Conservation (phyloP, 1,140 invertebrate species). For the Galendromus occidentalis region DNA sequence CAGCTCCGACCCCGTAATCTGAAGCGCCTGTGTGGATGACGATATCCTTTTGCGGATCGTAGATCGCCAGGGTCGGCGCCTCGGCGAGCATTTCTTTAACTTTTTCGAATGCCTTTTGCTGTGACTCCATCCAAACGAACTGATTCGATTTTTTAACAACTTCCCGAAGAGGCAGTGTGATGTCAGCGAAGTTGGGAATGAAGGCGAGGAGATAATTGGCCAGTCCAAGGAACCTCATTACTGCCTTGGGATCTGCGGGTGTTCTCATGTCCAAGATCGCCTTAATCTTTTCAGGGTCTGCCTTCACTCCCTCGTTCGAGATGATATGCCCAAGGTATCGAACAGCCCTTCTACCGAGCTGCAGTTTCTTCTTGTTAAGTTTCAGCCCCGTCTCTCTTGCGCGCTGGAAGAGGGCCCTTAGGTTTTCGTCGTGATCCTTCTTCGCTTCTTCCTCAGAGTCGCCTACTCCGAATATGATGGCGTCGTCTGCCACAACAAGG, state of each 20-base stretch:
- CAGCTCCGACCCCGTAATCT: slow-evolving; percentile 27
- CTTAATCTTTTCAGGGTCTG: slow-evolving; percentile 21
- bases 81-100: slow-evolving; percentile 23
- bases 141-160: slow-evolving; percentile 26
- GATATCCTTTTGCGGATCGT: slow-evolving; percentile 16
- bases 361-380: slow-evolving; percentile 20
- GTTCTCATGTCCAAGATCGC: slow-evolving; percentile 21
- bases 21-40: too few species aligned
- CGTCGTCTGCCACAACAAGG: too few species aligned
- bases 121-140: slow-evolving; percentile 24
- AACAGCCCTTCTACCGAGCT: slow-evolving; percentile 11
- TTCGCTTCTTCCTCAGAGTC: too few species aligned
- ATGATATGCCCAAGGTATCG: slow-evolving; percentile 19
- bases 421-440: too few species aligned
- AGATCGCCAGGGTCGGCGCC: slow-evolving; percentile 21
- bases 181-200: slow-evolving; percentile 16
- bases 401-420: too few species aligned
- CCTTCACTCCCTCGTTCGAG: slow-evolving; percentile 17
- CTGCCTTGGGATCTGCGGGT: slow-evolving; percentile 20
- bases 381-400: slow-evolving; percentile 17
- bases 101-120: slow-evolving; percentile 24
- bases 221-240: slow-evolving; percentile 23
- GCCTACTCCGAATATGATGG: slow-evolving; percentile 19
- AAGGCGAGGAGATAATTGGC: slow-evolving; percentile 17
- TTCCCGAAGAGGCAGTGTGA: slow-evolving; percentile 20